Conservation (phyloP, 1,140 invertebrate genomes). For the Drosophila bocqueti region DNA sequence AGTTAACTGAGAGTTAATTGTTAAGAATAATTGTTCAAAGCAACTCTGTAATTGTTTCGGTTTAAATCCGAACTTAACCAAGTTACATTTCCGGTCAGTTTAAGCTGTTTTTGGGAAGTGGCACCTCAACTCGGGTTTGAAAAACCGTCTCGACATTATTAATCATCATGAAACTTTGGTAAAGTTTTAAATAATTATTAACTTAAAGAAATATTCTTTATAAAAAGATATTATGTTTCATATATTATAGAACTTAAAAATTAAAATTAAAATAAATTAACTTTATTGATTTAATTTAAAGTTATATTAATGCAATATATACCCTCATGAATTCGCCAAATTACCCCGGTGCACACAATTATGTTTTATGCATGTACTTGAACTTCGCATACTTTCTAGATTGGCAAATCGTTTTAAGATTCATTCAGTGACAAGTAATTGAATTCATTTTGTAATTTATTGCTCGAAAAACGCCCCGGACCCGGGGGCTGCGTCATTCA, state of each 20-base stretch:
- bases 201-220: neutral
- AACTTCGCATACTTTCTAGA: conserved; percentile 13
- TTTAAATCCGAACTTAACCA: too few species aligned
- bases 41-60: too few species aligned
- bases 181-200: neutral
- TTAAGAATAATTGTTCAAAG: too few species aligned
- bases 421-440: conserved; percentile 80
- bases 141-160: neutral
- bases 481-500: conserved; percentile 20
- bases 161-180: neutral
- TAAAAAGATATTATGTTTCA: too few species aligned
- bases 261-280: neutral
- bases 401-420: conserved; percentile 73
- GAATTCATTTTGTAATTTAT: conserved; percentile 83
- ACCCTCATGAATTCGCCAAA: neutral
- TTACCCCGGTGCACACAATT: neutral
- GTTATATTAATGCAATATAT: neutral
- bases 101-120: neutral
- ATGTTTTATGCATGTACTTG: neutral
- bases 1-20: too few species aligned
- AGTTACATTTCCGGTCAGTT: neutral
- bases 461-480: conserved; percentile 67
- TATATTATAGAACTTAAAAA: neutral
- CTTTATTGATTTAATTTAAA: neutral
- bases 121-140: neutral